Evolutionary conservation across 2,113 vertebrate species (phyloP), one percentile per base, ranked within the genome.

Genomic region (Oncorhynchus keta): DNA sequence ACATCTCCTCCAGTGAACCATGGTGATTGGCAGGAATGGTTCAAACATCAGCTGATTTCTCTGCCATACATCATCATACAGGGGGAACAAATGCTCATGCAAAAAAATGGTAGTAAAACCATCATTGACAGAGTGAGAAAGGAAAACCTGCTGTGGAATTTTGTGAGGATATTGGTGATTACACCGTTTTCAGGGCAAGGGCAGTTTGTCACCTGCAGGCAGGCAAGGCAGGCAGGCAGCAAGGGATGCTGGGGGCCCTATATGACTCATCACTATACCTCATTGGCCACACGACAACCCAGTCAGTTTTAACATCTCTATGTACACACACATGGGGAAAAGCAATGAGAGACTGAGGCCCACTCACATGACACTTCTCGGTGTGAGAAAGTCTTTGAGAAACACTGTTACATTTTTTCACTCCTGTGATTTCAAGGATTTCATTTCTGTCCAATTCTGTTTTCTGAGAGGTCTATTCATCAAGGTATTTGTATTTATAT

Each of bases 231-330:
- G 59, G 5, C n/a, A 11, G 82, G 80, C 49, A 28, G 28, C 13
- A 11, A 73, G 57, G 64, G 66, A 77, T 66, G 72, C 68, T 35
- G 4, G 48, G 32, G 18, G 55, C 68, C 72, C 77, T 49, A 68
- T 79, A 22, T 64, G 75, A 88, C 73, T 84, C 72, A 82, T 72
- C 24, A 69, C 57, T 51, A 75, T 62, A 74, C 77, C 55, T 70
- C 62, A 5, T 79, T 81, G 81, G 80, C 81, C 83, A 86, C 80
- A 18, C 20, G 2, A 9, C 39, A 45, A 45, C 8, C 8, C 9
- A 45, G 39, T 45, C 39, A 11, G 8, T 45, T 2, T 45, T 11
- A 45, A 45, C 39, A 11, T 11, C 39, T 45, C 8, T 45, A 45
- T 45, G 39, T 45, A 45, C 39, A 45, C 70, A 76, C 73, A 71